phyloP scores from a whole-genome alignment of 2,888 invertebrate species.

The Apamea sordens region DNA sequence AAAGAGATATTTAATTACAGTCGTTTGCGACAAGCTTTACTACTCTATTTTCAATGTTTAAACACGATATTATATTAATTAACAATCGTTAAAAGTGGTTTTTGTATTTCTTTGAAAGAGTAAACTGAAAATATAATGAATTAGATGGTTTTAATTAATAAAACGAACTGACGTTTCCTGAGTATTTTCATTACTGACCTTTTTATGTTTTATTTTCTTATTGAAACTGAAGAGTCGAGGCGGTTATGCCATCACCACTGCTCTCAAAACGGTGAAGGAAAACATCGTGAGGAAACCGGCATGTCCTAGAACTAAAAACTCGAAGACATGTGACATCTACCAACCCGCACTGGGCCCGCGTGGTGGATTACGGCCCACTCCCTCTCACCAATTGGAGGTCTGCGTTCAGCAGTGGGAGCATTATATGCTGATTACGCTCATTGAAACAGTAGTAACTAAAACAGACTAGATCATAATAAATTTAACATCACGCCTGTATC shows the following conservation, averaged over 20 bases:
- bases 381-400: too few relatives aligned
- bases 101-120: constrained; percentile 10
- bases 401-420: too few relatives aligned
- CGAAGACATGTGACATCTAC: too few relatives aligned
- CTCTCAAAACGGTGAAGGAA: too few relatives aligned
- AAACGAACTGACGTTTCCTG: not conserved
- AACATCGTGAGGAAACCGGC: too few relatives aligned
- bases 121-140: not conserved
- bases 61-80: constrained; percentile 23
- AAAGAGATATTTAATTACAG: constrained; percentile 59
- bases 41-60: constrained; percentile 33
- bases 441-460: not conserved
- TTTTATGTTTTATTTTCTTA: not conserved
- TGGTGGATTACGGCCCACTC: too few relatives aligned
- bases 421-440: too few relatives aligned
- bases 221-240: not conserved
- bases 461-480: not conserved
- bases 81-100: not conserved
- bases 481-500: too few relatives aligned
- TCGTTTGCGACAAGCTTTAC: constrained; percentile 36
- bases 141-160: not conserved
- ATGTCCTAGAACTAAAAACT: too few relatives aligned
- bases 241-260: too few relatives aligned
- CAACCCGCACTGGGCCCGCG: too few relatives aligned
- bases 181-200: not conserved